phyloP scores from a whole-genome alignment of 2,888 invertebrate species.

The Anthrax anthrax region DNA sequence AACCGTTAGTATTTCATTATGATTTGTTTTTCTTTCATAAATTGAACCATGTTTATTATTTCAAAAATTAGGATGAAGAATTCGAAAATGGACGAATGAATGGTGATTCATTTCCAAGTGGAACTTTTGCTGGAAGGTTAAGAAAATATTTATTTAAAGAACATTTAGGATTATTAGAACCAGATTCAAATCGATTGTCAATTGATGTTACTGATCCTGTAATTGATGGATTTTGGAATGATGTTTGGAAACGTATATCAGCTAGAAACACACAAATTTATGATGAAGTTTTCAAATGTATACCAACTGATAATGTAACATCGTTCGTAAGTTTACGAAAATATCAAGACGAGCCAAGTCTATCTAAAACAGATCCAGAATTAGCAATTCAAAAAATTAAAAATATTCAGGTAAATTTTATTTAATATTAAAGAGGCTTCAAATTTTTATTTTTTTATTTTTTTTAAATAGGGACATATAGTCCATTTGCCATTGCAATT shows the following conservation, averaged over 20 bases:
- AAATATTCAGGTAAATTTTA: constrained; percentile 47
- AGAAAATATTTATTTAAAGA: constrained; percentile 79
- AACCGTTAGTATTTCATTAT: constrained; percentile 40
- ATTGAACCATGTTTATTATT: constrained; percentile 11
- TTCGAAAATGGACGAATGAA: constrained; percentile 73
- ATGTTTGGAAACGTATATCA: constrained; percentile 71
- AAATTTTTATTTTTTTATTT: constrained; percentile 4
- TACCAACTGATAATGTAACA: constrained; percentile 72
- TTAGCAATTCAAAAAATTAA: constrained; percentile 57
- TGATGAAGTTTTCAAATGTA: constrained; percentile 83
- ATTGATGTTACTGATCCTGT: constrained; percentile 67
- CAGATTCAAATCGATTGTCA: constrained; percentile 29
- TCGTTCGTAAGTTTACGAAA: constrained; percentile 62
- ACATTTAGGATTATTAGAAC: constrained; percentile 56
- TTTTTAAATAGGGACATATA: constrained; percentile 51
- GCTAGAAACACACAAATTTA: constrained; percentile 73
- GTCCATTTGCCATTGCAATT: constrained; percentile 84
- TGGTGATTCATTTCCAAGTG: constrained; percentile 64
- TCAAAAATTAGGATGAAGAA: constrained; percentile 52
- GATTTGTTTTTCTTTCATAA: constrained; percentile 3
- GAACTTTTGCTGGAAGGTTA: constrained; percentile 73
- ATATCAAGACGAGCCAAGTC: constrained; percentile 56
- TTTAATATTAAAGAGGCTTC: background rate
- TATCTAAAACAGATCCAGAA: constrained; percentile 59
- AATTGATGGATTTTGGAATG: constrained; percentile 65